Evolutionary conservation across 2,888 invertebrate genomes (phyloP), one percentile per base, ranked within the genome.

Genomic region (Melanophora roralis): DNA sequence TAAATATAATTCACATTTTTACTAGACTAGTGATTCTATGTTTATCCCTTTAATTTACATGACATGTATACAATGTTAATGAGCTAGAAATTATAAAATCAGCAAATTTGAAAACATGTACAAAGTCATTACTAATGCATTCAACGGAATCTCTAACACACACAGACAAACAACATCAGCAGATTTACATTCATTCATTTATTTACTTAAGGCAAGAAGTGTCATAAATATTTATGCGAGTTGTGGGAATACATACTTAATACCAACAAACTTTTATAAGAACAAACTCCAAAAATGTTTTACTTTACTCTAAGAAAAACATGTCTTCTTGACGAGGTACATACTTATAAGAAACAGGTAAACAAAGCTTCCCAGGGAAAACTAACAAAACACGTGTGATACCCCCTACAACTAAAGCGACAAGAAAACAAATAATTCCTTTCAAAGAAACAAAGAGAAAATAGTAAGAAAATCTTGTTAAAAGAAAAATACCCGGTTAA

Each of bases 161-260:
- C 83, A 57, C 65, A 27, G 27, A 45, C n/a, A n/a, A n/a, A n/a
- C n/a, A n/a, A 8, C 19, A 19, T 45, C 11, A 45, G 19, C 69
- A 69, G 55, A 38, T 60, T 19, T 60, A 7, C 32, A 27, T 27
- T 27, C n/a, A 32, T 40, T 49, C 72, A 53, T 53, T 62, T 34
- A 67, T 74, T 74, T 74, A 59, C 34, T 65, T 65, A 45, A 62
- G 75, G 68, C 68, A 80, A 85, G n/a, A n/a, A n/a, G 84, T 86
- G 85, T 86, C 87, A 88, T 88, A 88, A 88, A 88, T 88, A 88
- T 88, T 88, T 88, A 88, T 88, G 88, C 84, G 87, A 88, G 88
- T 86, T 88, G 84, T 85, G 88, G 86, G 88, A 88, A 86, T 86
- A 88, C 27, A 27, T 27, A 5, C 3, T 27, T 5, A 5, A 83